Conservation (phyloP, 1,140 invertebrate genomes). For the Arctopsyche grandis region DNA sequence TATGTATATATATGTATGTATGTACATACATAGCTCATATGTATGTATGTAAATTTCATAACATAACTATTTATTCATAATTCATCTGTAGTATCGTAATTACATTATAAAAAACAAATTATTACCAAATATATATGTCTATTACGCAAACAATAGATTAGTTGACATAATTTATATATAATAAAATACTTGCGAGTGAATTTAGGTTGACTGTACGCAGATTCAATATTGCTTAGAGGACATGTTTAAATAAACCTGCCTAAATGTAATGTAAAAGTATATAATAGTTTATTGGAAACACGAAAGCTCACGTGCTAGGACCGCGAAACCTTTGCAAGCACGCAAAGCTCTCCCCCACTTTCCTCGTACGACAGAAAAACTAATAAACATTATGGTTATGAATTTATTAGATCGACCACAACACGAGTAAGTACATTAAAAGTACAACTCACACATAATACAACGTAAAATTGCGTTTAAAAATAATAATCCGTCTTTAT, state of each 20-base stretch:
- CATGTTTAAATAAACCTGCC: slow-evolving; percentile 36
- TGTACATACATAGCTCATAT: too few species aligned
- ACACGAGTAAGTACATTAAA: too few species aligned
- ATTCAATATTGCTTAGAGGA: slow-evolving; percentile 38
- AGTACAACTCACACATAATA: too few species aligned
- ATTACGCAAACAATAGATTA: too few species aligned
- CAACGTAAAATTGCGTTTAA: neutral
- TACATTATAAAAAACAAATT: too few species aligned
- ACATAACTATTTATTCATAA: too few species aligned
- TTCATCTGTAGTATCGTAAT: too few species aligned
- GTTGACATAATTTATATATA: too few species aligned
- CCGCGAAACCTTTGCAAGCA: slow-evolving; percentile 25
- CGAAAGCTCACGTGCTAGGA: slow-evolving; percentile 40
- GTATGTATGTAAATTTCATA: too few species aligned
- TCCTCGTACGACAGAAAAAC: slow-evolving; percentile 3
- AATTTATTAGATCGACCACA: neutral
- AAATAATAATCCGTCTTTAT: slow-evolving; percentile 31
- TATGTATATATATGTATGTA: too few species aligned
- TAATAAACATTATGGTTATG: slow-evolving; percentile 31
- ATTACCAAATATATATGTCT: too few species aligned
- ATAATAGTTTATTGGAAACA: slow-evolving; percentile 46
- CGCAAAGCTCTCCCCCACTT: slow-evolving; percentile 6
- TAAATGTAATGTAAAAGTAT: slow-evolving; percentile 33
- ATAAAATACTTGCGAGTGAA: neutral
- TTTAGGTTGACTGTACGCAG: slow-evolving; percentile 19